Base-by-base conservation (phyloP, 2,888 invertebrate genomes). In the Thera britannica region DNA sequence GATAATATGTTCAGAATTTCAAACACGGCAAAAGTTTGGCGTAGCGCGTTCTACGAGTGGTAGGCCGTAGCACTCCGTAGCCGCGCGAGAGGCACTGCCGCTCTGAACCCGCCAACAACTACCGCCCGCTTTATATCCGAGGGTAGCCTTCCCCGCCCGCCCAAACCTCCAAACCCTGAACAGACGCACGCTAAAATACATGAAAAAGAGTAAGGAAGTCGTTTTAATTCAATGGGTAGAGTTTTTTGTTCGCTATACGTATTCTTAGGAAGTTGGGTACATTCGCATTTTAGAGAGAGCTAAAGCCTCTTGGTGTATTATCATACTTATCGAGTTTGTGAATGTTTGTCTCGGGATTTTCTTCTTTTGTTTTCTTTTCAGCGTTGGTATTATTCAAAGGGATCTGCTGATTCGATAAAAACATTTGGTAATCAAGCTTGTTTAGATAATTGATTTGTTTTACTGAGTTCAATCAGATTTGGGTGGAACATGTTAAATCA, bases 61-160 rank as follows among this genome's bases (percentile, higher is more conserved):
- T 67, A 73, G 80, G 78, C 60, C 74, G 79, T 67, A 73, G 81
- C 80, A 79, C 81, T 82, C 73, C 82, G 83, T 82, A 79, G 72
- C 80, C 81, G 34, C 8, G 23, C 52, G 83, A 83, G 85, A 82
- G 90, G 85, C 80, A 80, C 79, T 79, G 77, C 74, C 83, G 85
- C 83, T 92, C 89, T 92, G 91, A 79, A 74, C 83, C 75, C 80
- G 77, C 75, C 79, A 64, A 58, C 58, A 68, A 72, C 76, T 71
- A 81, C 70, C 89, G 84, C 83, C 75, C 80, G 85, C 82, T 87
- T 92, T 92, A 84, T 92, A 90, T 86, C 77, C 71, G 72, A 61
- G 65, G 54, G 62, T 46, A 65, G 68, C 72, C 71, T 66, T 70
- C 71, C 72, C 74, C 77, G 65, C 70, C 71, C 75, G 72, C 75